Percentiles rank a stretch among this genome's conserved stretches.
These are phyloP conservation scores for Eupithecia tripunctaria DNA, from an alignment of 2,888 invertebrate genomes.

Conservation along the genomic window DNA sequence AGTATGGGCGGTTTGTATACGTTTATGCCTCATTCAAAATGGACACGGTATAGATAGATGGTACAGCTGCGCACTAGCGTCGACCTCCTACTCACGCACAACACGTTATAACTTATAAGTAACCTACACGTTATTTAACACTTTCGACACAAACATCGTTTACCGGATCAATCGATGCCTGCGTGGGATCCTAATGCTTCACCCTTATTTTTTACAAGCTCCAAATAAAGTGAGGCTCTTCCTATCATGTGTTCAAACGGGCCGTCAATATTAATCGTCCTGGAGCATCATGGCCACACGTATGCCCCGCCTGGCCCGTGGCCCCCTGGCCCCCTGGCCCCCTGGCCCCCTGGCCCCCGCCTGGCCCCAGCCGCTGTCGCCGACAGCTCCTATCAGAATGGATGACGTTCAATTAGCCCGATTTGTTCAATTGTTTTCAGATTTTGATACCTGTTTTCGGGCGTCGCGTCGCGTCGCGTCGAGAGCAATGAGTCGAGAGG, in stretches of 20 bases:
- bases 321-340: constrained; percentile 4
- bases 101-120: too few species aligned
- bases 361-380: constrained; percentile 21
- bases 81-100: too few species aligned
- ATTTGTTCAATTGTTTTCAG: constrained; percentile 45
- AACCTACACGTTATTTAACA: background rate
- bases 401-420: constrained; percentile 57
- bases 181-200: background rate
- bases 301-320: constrained; percentile 14
- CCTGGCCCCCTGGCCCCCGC: constrained; percentile 25
- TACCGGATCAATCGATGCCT: background rate
- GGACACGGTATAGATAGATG: too few species aligned
- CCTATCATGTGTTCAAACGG: constrained; percentile 31
- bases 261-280: constrained; percentile 34
- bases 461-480: background rate
- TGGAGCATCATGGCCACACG: constrained; percentile 22
- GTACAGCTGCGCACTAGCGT: too few species aligned
- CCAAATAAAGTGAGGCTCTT: constrained; percentile 23
- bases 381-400: constrained; percentile 52
- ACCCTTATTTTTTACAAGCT: constrained; percentile 12
- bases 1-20: too few species aligned
- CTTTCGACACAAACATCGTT: background rate
- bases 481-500: constrained; percentile 11
- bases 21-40: too few species aligned
- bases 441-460: constrained; percentile 30